A percentile compares a stretch with the other conserved stretches of the same genome.
Evolutionary conservation across 2,797 vertebrate species (phyloP).

Genomic region (Propithecus deckenii): DNA sequence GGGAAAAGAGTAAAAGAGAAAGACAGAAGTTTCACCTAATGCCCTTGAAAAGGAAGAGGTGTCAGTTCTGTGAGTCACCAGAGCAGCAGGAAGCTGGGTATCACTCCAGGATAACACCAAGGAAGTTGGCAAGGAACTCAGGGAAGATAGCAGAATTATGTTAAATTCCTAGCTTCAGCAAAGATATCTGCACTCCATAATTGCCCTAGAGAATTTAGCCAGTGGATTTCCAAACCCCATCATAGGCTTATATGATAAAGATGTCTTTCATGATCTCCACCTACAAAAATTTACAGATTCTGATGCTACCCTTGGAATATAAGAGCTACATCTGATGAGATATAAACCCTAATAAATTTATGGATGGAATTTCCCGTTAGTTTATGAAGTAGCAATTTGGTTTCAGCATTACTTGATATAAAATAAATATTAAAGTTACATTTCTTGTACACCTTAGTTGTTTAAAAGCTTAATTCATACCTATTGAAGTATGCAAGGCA

Average conservation of each 20-base stretch:
- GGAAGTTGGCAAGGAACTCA: neutral
- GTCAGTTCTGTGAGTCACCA: neutral
- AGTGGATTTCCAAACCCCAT: neutral
- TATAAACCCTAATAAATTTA: neutral
- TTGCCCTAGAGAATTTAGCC: neutral
- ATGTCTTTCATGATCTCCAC: neutral
- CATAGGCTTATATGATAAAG: neutral
- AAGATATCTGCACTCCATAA: neutral
- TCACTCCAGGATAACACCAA: neutral
- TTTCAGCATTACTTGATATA: neutral
- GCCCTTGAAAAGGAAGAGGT: neutral
- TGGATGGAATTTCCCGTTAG: neutral
- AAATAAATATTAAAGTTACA: neutral
- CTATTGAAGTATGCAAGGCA: neutral
- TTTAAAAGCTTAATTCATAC: neutral
- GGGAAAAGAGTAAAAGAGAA: neutral
- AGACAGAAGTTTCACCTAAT: neutral
- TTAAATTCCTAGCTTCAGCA: neutral
- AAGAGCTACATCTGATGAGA: neutral
- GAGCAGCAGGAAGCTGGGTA: neutral
- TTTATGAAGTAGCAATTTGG: neutral
- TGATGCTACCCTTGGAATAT: neutral
- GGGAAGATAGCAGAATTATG: neutral
- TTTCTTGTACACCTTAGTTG: neutral
- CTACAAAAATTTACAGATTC: neutral